Conservation (phyloP, 2,797 vertebrate genomes). For the Cheirogaleus major region DNA sequence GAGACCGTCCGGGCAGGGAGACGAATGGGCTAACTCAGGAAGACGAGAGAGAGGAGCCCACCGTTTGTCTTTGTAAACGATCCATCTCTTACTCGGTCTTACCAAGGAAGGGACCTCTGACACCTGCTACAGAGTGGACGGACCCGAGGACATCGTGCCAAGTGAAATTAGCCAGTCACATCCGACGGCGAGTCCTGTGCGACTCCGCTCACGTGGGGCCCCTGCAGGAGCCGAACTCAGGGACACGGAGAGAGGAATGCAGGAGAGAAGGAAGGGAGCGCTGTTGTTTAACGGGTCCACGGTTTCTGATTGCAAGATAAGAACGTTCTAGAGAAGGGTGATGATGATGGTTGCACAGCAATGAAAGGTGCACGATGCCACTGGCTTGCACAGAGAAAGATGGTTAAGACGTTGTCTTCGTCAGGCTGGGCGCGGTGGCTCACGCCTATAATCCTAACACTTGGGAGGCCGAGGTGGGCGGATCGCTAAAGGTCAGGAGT, state of each 20-base stretch:
- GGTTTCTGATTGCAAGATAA: not conserved
- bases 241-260: not conserved
- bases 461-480: too few relatives aligned
- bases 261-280: not conserved
- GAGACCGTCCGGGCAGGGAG: not conserved
- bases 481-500: too few relatives aligned
- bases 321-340: accelerated
- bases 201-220: too few relatives aligned
- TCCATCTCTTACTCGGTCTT: not conserved
- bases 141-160: too few relatives aligned
- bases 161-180: not conserved
- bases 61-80: not conserved
- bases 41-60: accelerated
- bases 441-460: too few relatives aligned
- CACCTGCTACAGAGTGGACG: too few relatives aligned
- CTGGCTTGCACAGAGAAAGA: accelerated
- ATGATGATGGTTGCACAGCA: too few relatives aligned
- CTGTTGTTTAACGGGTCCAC: not conserved
- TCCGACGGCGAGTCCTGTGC: accelerated
- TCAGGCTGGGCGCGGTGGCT: not conserved
- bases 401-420: not conserved
- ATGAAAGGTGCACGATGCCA: not conserved
- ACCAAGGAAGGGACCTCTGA: too few relatives aligned
- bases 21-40: too few relatives aligned
- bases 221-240: not conserved